These are phyloP conservation scores for Tichodroma muraria DNA, from an alignment of 2,113 vertebrate genomes.

Conservation along the genomic window DNA sequence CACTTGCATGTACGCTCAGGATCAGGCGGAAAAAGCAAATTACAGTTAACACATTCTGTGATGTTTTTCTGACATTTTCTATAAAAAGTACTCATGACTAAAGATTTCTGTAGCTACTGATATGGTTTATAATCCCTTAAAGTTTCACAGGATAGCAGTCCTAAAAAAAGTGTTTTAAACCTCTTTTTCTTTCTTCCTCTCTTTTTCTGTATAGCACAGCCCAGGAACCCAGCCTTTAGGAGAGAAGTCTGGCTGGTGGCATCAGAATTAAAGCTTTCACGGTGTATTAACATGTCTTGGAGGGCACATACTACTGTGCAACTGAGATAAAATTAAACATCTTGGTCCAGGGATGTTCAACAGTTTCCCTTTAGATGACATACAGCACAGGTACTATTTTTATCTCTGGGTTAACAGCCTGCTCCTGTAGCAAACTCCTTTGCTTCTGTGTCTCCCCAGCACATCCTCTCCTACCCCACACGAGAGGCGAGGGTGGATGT, in stretches of 20 bases:
- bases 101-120: slow-evolving; percentile 7
- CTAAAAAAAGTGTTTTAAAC: background rate
- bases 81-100: background rate
- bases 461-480: background rate
- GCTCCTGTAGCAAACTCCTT: background rate
- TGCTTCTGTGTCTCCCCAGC: background rate
- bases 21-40: background rate
- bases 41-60: background rate
- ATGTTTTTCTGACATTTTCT: slow-evolving; percentile 37
- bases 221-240: background rate
- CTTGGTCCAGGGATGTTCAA: background rate
- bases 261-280: background rate
- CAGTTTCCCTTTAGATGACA: background rate
- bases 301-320: background rate
- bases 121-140: background rate
- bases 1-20: background rate
- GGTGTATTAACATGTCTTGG: background rate
- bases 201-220: background rate
- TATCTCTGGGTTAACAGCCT: background rate
- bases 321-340: background rate
- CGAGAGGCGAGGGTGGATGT: rapidly evolving
- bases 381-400: background rate
- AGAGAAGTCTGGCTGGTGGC: background rate
- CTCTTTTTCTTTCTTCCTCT: background rate
- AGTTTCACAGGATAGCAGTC: background rate